These are phyloP conservation scores for Gorsachius goisagi DNA, from an alignment of 2,113 vertebrate genomes.

Conservation along the genomic window DNA sequence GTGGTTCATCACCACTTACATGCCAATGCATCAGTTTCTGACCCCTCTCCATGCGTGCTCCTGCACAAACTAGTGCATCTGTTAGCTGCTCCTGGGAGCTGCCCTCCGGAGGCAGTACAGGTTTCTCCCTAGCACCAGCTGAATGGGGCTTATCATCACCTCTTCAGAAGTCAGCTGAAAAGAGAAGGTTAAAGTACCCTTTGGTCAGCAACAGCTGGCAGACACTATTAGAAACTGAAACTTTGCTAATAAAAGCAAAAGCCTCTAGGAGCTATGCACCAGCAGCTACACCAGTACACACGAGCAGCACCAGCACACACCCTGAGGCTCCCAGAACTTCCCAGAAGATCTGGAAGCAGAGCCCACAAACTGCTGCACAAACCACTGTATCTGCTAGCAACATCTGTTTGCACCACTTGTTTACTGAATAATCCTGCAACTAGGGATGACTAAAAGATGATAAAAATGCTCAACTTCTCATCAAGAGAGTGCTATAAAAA, in stretches of 20 bases:
- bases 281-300: background rate
- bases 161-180: background rate
- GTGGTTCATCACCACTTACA: background rate
- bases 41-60: background rate
- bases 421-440: background rate
- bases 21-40: background rate
- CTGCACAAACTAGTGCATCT: background rate
- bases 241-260: background rate
- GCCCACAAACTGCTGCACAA: background rate
- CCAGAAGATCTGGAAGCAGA: background rate
- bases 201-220: background rate
- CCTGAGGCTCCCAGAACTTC: background rate
- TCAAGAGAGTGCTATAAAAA: background rate
- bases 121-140: background rate
- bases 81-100: background rate
- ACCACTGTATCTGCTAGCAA: background rate
- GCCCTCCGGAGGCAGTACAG: background rate
- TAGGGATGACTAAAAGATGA: background rate
- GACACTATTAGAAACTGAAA: background rate
- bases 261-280: background rate
- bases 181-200: background rate
- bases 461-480: background rate
- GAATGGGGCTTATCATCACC: rapidly evolving
- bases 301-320: background rate
- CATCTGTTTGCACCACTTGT: rapidly evolving